Evolutionary conservation across 2,797 vertebrate genomes (phyloP), one percentile per base, ranked within the genome.

Genomic region (Mustela erminea): DNA sequence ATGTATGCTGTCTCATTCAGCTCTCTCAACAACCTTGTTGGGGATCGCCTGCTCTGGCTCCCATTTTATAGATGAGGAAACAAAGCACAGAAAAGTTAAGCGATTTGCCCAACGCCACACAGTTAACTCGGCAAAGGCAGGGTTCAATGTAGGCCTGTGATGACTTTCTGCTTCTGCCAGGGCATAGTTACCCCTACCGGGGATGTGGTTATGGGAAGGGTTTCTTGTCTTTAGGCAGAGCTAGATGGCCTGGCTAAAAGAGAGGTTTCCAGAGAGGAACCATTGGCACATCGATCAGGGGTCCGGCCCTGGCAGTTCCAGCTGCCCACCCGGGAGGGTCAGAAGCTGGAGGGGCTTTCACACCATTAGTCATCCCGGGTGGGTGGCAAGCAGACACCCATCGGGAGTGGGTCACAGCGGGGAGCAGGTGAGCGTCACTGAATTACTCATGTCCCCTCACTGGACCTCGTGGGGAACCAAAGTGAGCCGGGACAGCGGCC

Each of bases 261-360:
- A 74, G 80, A 68, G 72, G 27, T 35, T 35, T 7, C 2, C 62
- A 66, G 46, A 70, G 25, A 77, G 32, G 52, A 27, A 27, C 52
- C 1, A 1, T 9, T 62, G 29, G 56, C 23, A 27, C 20, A 20
- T 35, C 64, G 93, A 58, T 92, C 90, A 93, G 70, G 87, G 43
- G 54, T 87, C 70, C 17, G 46, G 58, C 54, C 43, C 81, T 81
- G 93, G 91, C 93, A 93, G n/a, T 66, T 80, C 84, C 49, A 43
- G 87, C 83, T 15, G 0, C 95, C 95, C 90, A 89, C 90, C 96
- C 43, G 58, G 41, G 11, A 15, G n/a, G 84, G 64, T 83, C 68
- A 84, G 95, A 72, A 89, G 89, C 66, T 90, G 82, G 87, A n/a
- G 90, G 43, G 17, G 46, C 95, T 90, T 75, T 58, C 10, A 75